Evolutionary conservation across 2,113 vertebrate genomes (phyloP).

Genomic region (Myrmecobius fasciatus): DNA sequence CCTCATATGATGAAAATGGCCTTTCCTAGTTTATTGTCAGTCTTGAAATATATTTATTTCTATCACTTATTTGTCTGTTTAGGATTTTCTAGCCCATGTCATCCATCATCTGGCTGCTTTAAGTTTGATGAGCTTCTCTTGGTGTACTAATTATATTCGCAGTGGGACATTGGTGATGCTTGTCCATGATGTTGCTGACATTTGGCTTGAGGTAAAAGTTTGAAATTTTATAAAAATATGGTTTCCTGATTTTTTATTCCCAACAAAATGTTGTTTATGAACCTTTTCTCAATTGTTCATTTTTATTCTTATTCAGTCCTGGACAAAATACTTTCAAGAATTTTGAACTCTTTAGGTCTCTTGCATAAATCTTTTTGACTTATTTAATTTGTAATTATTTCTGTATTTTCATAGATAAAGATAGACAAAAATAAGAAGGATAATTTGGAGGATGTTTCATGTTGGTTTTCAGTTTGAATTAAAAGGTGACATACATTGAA

Average conservation of each 20-base stretch:
- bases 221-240: neutral
- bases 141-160: conserved; percentile 94
- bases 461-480: neutral
- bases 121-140: conserved; percentile 91
- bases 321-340: neutral
- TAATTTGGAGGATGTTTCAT: neutral
- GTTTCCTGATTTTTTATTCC: neutral
- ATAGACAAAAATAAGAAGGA: neutral
- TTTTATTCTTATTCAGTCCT: neutral
- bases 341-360: neutral
- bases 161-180: conserved; percentile 93
- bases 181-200: conserved; percentile 92
- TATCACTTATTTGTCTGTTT: neutral
- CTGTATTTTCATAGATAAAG: neutral
- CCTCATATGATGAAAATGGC: neutral
- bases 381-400: neutral
- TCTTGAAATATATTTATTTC: conserved; percentile 22
- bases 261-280: conserved; percentile 8
- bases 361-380: neutral
- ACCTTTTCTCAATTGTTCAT: neutral
- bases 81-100: conserved; percentile 95
- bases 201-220: conserved; percentile 92
- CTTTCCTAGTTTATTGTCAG: neutral
- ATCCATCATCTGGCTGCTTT: conserved; percentile 95
- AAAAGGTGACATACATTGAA: neutral